Base-by-base conservation (phyloP, 1,140 invertebrate species). In the Drosophila tropicalis region DNA sequence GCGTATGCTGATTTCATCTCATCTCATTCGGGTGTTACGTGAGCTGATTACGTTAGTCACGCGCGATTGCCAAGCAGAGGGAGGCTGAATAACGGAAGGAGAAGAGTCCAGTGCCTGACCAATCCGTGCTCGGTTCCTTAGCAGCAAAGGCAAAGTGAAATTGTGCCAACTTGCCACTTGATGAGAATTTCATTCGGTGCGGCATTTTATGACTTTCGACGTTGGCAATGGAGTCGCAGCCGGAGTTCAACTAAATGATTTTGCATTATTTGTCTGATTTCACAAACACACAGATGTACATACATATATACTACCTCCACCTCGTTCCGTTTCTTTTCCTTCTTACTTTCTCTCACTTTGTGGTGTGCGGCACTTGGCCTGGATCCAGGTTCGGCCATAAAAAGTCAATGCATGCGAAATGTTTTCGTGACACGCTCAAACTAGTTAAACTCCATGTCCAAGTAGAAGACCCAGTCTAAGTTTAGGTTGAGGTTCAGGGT, bases 381-480 rank as follows among this genome's bases (percentile, higher is more conserved):
- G 29, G 29, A n/a, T 56, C 44, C 44, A 56, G 61, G 68, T 54
- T 55, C 71, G 71, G 68, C 71, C 78, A 90, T 90, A 91, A 90
- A 90, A 90, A 90, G 87, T 85, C 89, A 89, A 90, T 90, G 87
- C 89, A 90, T 91, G 89, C 72, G 73, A 90, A 90, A 90, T 90
- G 89, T 62, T 84, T 87, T 69, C 72, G 81, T 90, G 83, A 79
- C 71, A 75, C 58, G 87, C 66, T 91, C 76, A 76, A 80, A 89
- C 79, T 77, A 87, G 44, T 51, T 51, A 22, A 51, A 51, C 17
- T 51, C 44, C 44, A 69, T 79, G 47, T 65, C 65, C 56, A 19
- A 34, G 17, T 29, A 54, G 44, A 41, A 51, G 44, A 47, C 44
- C 12, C 4, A 51, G 44, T 61, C 36, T 58, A 62, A 72, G 70